These are phyloP conservation scores for Trematomus bernacchii DNA, from an alignment of 2,797 vertebrate genomes.

Conservation along the genomic window DNA sequence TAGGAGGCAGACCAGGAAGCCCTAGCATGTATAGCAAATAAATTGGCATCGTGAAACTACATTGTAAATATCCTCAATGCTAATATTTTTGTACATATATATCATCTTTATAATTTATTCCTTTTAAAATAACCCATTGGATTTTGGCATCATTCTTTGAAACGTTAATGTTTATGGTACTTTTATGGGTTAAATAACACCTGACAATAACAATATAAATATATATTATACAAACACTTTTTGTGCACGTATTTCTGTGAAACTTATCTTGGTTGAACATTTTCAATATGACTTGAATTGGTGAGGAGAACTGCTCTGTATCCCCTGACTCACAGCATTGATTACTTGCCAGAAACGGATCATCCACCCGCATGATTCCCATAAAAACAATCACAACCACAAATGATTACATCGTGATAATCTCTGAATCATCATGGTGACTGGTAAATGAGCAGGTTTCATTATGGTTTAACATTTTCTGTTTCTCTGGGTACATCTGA, in stretches of 20 bases:
- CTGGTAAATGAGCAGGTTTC: slow-evolving; percentile 28
- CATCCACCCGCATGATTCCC: slow-evolving; percentile 24
- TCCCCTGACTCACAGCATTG: not conserved
- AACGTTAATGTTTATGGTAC: slow-evolving; percentile 50
- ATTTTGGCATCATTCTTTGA: slow-evolving; percentile 30
- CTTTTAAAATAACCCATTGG: slow-evolving; percentile 67
- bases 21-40: slow-evolving; percentile 49
- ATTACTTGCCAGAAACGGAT: slow-evolving; percentile 25
- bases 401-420: slow-evolving; percentile 53
- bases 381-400: slow-evolving; percentile 46
- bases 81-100: slow-evolving; percentile 77
- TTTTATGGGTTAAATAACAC: slow-evolving; percentile 57
- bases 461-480: not conserved
- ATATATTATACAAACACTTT: slow-evolving; percentile 45
- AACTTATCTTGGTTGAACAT: slow-evolving; percentile 43
- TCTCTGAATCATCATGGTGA: slow-evolving; percentile 19
- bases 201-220: slow-evolving; percentile 30
- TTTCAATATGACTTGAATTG: slow-evolving; percentile 29
- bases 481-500: slow-evolving; percentile 18
- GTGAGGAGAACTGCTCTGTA: slow-evolving; percentile 7
- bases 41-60: slow-evolving; percentile 67
- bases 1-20: slow-evolving; percentile 32
- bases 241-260: slow-evolving; percentile 59
- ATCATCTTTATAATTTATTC: slow-evolving; percentile 85
- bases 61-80: slow-evolving; percentile 81